phyloP scores from a whole-genome alignment of 2,113 vertebrate species.

The Triplophysa rosa region DNA sequence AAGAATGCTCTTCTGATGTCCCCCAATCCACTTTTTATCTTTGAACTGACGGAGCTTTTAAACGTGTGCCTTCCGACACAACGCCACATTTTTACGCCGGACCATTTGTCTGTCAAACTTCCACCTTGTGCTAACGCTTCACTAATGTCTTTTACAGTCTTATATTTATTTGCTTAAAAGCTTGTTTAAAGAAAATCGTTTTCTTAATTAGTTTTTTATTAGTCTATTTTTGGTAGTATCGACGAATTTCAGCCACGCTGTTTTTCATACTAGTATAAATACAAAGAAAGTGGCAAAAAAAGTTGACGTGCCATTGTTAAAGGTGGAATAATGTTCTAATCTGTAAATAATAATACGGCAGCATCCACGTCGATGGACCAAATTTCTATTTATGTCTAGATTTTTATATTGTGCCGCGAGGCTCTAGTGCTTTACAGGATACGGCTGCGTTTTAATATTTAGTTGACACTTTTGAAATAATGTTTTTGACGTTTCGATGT shows the following conservation, averaged over 20 bases:
- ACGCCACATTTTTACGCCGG: conserved; percentile 77
- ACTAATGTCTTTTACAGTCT: conserved; percentile 72
- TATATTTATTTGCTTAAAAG: conserved; percentile 80
- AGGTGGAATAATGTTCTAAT: conserved; percentile 77
- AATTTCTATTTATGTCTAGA: conserved; percentile 99
- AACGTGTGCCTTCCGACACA: conserved; percentile 86
- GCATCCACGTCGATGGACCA: conserved; percentile 87
- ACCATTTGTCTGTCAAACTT: conserved; percentile 51
- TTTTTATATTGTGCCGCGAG: conserved; percentile 96
- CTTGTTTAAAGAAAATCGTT: conserved; percentile 59
- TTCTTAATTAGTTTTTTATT: conserved; percentile 76
- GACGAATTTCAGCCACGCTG: conserved; percentile 72
- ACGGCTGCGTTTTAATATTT: conserved; percentile 80
- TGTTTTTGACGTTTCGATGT: conserved; percentile 68
- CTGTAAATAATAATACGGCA: conserved; percentile 87
- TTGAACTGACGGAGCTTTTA: conserved; percentile 56
- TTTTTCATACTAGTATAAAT: conserved; percentile 86
- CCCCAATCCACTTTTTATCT: conserved; percentile 38
- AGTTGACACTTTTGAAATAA: conserved; percentile 71
- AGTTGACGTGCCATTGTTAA: conserved; percentile 71
- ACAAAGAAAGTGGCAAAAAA: conserved; percentile 67
- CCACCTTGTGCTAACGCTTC: conserved; percentile 64
- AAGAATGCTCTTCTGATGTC: conserved; percentile 44
- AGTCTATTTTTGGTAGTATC: conserved; percentile 81
- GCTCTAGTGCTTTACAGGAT: conserved; percentile 83